Evolutionary conservation across 2,888 invertebrate genomes (phyloP).

Genomic region (Mamestra brassicae): DNA sequence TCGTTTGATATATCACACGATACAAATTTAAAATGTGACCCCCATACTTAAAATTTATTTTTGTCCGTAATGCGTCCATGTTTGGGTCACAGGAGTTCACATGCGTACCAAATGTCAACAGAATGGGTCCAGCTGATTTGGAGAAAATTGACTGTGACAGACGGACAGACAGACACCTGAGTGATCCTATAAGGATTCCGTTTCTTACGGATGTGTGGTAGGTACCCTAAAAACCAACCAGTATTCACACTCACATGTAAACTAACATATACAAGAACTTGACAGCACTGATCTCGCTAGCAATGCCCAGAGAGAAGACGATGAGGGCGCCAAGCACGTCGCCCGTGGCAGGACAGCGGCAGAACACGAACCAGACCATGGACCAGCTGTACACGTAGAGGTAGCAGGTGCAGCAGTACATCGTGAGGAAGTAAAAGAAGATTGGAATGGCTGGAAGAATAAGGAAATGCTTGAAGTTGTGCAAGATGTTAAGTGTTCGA

Average conservation of each 20-base stretch:
- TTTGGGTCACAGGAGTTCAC: too few species aligned
- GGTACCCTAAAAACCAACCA: too few species aligned
- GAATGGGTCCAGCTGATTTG: too few species aligned
- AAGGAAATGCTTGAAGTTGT: neutral
- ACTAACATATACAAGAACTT: slow-evolving; percentile 60
- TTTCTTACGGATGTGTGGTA: too few species aligned
- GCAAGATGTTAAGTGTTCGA: neutral
- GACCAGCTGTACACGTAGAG: slow-evolving; percentile 68
- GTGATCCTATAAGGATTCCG: too few species aligned
- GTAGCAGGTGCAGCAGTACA: slow-evolving; percentile 42
- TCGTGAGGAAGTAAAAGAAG: slow-evolving; percentile 56
- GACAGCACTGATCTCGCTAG: slow-evolving; percentile 63
- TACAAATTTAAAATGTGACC: too few species aligned
- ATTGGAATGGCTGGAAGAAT: slow-evolving; percentile 57
- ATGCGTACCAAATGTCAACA: too few species aligned
- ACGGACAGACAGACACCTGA: too few species aligned
- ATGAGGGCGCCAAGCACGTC: slow-evolving; percentile 58
- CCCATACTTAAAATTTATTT: too few species aligned
- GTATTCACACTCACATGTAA: neutral
- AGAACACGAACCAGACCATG: slow-evolving; percentile 68
- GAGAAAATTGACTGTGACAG: too few species aligned
- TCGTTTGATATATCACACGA: too few species aligned
- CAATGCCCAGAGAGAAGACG: slow-evolving; percentile 63
- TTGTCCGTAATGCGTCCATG: too few species aligned
- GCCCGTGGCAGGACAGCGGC: slow-evolving; percentile 33